Percentiles rank a stretch among this genome's conserved stretches.
Evolutionary conservation across 2,113 vertebrate genomes (phyloP).

Genomic region (Dipodomys ordii): DNA sequence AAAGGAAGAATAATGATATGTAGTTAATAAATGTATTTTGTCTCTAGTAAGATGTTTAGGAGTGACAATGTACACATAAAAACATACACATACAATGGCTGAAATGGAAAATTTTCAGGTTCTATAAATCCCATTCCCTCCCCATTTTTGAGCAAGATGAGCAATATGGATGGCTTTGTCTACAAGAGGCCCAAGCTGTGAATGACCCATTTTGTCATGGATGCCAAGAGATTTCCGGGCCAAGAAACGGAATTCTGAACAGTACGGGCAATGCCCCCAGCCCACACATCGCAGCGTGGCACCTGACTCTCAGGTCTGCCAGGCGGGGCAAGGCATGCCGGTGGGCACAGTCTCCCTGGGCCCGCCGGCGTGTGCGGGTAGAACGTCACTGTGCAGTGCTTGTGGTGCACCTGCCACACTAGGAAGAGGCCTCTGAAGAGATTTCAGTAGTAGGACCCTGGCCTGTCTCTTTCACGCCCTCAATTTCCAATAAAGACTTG

Average conservation of each 20-base stretch:
- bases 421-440: conserved; percentile 59
- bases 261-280: rapidly evolving
- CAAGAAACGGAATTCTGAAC: not conserved
- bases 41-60: not conserved
- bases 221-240: rapidly evolving
- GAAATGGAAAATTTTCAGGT: not conserved
- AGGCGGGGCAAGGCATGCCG: rapidly evolving
- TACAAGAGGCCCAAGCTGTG: not conserved
- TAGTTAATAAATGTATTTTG: not conserved
- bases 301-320: rapidly evolving
- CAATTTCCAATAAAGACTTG: conserved; percentile 77
- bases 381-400: no score
- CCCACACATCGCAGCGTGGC: rapidly evolving
- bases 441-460: conserved; percentile 50
- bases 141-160: not conserved
- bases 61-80: not conserved
- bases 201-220: not conserved
- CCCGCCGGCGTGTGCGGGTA: not conserved
- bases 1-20: not conserved
- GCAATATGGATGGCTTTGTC: not conserved
- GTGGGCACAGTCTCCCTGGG: rapidly evolving
- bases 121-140: not conserved
- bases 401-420: no score
- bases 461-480: conserved; percentile 74
- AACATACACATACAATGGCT: not conserved